These are phyloP conservation scores for Noctilio leporinus DNA, from an alignment of 2,113 vertebrate genomes.

Conservation along the genomic window DNA sequence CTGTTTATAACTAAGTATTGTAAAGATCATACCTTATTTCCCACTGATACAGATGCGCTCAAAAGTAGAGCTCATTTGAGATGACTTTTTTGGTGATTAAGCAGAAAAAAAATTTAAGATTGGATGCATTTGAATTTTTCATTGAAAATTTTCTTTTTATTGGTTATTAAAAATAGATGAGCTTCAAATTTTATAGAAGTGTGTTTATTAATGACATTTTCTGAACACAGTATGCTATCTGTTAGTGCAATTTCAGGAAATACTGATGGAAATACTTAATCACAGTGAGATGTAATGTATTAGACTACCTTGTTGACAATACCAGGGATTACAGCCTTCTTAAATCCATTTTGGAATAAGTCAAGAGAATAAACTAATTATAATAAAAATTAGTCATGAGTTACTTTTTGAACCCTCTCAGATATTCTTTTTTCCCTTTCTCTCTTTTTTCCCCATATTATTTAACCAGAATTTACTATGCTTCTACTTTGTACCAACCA, in stretches of 20 bases:
- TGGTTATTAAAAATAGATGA: background rate
- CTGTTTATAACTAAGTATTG: background rate
- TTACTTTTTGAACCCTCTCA: background rate
- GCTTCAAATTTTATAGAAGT: background rate
- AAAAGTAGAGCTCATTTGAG: background rate
- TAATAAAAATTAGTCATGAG: background rate
- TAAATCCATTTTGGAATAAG: slow-evolving; percentile 16
- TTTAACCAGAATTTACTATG: background rate
- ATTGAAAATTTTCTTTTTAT: background rate
- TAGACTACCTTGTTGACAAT: background rate
- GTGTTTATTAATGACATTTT: background rate
- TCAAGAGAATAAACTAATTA: background rate
- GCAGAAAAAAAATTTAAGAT: background rate
- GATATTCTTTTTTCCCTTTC: background rate
- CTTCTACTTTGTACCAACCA: background rate
- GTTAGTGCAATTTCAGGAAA: background rate
- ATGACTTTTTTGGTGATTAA: background rate
- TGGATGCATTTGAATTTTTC: background rate
- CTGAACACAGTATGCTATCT: background rate
- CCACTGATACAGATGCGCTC: background rate
- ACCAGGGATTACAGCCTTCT: background rate
- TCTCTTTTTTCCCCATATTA: background rate
- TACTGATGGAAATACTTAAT: background rate
- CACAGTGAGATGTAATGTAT: background rate
- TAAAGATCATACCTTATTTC: background rate